Evolutionary conservation across 1,140 invertebrate species (phyloP).

Genomic region (Drosophila leontia): DNA sequence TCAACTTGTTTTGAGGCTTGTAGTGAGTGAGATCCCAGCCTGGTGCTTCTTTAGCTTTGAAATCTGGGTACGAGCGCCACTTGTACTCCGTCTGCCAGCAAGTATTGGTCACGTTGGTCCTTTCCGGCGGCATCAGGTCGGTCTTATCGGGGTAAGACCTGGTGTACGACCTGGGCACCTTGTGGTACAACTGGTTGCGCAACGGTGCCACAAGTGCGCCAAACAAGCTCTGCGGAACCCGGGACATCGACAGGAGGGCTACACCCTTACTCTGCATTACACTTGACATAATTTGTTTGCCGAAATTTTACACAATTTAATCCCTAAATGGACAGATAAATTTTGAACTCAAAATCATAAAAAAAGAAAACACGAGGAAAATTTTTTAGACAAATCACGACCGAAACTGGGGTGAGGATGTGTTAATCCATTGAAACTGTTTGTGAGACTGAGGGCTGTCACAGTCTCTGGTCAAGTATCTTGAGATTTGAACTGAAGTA

Average conservation of each 20-base stretch:
- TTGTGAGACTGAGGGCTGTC: neutral
- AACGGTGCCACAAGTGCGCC: neutral
- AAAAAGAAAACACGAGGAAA: neutral
- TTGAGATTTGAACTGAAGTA: neutral
- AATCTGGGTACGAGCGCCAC: too few relatives aligned
- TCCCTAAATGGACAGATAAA: too few relatives aligned
- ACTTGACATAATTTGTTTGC: neutral
- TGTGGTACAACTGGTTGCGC: neutral
- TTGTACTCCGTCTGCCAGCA: too few relatives aligned
- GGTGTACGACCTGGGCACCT: neutral
- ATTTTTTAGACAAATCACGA: neutral
- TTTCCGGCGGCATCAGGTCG: too few relatives aligned
- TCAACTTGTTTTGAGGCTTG: too few relatives aligned
- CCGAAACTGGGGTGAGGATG: neutral
- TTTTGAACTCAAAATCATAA: too few relatives aligned
- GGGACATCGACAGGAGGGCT: neutral
- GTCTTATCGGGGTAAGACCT: too few relatives aligned
- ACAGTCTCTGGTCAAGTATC: too few relatives aligned
- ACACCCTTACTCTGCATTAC: neutral
- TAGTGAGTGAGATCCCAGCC: too few relatives aligned
- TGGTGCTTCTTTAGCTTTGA: too few relatives aligned
- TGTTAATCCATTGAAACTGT: neutral
- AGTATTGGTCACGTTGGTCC: too few relatives aligned
- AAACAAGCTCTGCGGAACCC: neutral
- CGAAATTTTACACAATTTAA: neutral